Evolutionary conservation across 2,797 vertebrate genomes (phyloP).

Genomic region (Sparidentex hasta): DNA sequence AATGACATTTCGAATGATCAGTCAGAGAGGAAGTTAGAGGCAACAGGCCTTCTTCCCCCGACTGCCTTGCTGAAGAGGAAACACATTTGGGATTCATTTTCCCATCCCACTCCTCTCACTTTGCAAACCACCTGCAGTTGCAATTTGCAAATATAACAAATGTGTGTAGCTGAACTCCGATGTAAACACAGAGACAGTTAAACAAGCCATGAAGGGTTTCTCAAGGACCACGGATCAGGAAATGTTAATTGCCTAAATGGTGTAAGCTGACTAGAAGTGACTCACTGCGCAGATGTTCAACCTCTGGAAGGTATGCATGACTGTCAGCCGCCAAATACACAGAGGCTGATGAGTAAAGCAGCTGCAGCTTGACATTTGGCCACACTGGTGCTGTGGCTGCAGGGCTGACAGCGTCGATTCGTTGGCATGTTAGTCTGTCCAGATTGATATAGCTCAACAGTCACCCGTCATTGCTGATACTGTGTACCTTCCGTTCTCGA

Average conservation of each 20-base stretch:
- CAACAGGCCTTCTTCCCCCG: background rate
- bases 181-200: background rate
- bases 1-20: background rate
- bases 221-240: background rate
- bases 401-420: background rate
- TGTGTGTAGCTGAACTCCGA: background rate
- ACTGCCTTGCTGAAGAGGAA: background rate
- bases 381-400: background rate
- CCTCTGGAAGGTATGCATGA: conserved; percentile 5
- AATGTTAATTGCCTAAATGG: background rate
- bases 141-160: background rate
- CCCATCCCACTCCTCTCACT: background rate
- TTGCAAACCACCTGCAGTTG: background rate
- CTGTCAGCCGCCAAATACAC: conserved; percentile 8
- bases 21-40: background rate
- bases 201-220: background rate
- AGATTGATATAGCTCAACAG: background rate
- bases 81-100: background rate
- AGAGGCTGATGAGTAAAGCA: background rate
- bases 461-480: background rate
- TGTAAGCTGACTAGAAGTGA: background rate
- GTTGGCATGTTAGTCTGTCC: background rate
- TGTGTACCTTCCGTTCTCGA: background rate
- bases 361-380: conserved; percentile 9
- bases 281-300: conserved; percentile 28